These are phyloP conservation scores for Leptodactylus fuscus DNA, from an alignment of 2,113 vertebrate species.

Conservation along the genomic window DNA sequence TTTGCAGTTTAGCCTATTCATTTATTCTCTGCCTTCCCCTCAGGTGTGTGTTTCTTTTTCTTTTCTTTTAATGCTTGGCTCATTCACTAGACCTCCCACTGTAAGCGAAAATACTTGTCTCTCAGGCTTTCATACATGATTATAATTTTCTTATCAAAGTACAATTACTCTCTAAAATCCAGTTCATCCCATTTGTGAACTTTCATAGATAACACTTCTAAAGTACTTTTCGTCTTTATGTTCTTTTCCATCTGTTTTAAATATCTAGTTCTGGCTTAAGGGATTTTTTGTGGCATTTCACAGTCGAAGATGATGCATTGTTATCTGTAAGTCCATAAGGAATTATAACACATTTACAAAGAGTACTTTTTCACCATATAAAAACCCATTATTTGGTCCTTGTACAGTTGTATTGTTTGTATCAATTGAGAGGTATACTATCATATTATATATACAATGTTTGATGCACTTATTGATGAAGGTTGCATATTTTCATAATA, in stretches of 20 bases:
- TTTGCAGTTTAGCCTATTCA: not conserved
- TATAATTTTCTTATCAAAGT: slow-evolving; percentile 69
- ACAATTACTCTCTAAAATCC: slow-evolving; percentile 62
- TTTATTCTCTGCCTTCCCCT: slow-evolving; percentile 36
- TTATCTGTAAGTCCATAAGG: too few relatives aligned
- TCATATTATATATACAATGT: too few relatives aligned
- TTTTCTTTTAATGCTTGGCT: slow-evolving; percentile 69
- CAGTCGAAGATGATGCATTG: too few relatives aligned
- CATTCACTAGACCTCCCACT: slow-evolving; percentile 72
- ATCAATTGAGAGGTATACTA: too few relatives aligned
- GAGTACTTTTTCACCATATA: too few relatives aligned
- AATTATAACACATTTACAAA: too few relatives aligned
- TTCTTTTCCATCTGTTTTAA: not conserved
- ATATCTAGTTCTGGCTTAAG: not conserved
- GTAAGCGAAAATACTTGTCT: slow-evolving; percentile 64
- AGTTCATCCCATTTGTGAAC: slow-evolving; percentile 7
- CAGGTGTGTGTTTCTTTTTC: slow-evolving; percentile 53
- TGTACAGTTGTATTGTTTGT: too few relatives aligned
- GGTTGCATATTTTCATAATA: too few relatives aligned
- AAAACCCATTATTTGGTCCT: too few relatives aligned
- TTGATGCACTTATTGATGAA: too few relatives aligned
- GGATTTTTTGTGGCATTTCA: too few relatives aligned
- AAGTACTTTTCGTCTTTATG: not conserved
- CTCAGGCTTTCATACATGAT: slow-evolving; percentile 60
- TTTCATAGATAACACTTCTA: not conserved